phyloP scores from a whole-genome alignment of 1,140 invertebrate species.

The Eriosoma lanigerum region DNA sequence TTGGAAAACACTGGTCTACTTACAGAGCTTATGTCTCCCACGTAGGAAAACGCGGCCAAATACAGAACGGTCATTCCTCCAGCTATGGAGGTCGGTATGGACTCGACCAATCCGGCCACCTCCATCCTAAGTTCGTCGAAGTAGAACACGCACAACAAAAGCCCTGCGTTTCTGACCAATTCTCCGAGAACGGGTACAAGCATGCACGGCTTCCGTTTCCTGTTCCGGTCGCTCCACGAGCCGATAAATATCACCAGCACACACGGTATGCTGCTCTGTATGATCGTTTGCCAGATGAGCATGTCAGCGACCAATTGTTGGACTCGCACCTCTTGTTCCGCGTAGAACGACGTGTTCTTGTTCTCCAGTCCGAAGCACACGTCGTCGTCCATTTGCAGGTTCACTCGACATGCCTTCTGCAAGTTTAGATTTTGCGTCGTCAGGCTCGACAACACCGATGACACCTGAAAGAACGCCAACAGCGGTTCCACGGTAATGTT shows the following conservation, averaged over 20 bases:
- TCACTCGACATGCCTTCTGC: conserved; percentile 80
- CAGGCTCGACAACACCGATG: conserved; percentile 71
- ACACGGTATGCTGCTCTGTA: conserved; percentile 74
- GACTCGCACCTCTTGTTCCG: conserved; percentile 69
- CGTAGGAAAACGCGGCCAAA: conserved; percentile 88
- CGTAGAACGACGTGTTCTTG: conserved; percentile 70
- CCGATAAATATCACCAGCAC: conserved; percentile 77
- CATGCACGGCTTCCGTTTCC: conserved; percentile 80
- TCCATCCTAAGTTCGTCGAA: conserved; percentile 69
- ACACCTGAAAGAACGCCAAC: conserved; percentile 76
- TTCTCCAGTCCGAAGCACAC: conserved; percentile 72
- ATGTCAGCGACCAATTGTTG: conserved; percentile 75
- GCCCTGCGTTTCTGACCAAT: conserved; percentile 72
- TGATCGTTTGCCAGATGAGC: conserved; percentile 76
- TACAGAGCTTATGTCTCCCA: conserved; percentile 77
- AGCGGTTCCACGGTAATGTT: conserved; percentile 79
- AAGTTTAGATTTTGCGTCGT: conserved; percentile 79
- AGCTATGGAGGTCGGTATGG: conserved; percentile 74
- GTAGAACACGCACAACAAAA: conserved; percentile 78
- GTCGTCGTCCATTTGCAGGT: conserved; percentile 66
- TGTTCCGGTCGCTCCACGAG: conserved; percentile 60
- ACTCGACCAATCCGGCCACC: conserved; percentile 72
- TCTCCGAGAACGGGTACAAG: conserved; percentile 79
- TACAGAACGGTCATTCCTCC: conserved; percentile 88
- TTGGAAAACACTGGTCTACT: no score